A percentile compares a stretch with the other conserved stretches of the same genome.
Conservation (phyloP, 2,888 invertebrate genomes). For the Anarsia innoxiella region DNA sequence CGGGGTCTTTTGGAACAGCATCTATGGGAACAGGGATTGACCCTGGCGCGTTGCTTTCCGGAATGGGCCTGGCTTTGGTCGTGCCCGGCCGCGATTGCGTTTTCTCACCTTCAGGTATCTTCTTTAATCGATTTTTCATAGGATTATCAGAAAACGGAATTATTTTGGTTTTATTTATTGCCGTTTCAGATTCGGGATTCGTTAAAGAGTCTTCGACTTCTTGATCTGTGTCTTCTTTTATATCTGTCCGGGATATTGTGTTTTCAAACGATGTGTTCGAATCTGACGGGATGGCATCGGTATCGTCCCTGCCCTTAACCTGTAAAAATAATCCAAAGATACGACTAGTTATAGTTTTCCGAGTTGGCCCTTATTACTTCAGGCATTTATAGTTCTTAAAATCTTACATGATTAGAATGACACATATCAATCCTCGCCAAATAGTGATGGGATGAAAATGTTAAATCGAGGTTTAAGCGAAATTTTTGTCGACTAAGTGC, state of each 20-base stretch:
- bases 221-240: slow-evolving; percentile 29
- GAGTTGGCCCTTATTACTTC: too few species aligned
- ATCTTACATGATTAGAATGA: too few species aligned
- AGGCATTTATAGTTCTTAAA: too few species aligned
- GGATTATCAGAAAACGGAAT: neutral
- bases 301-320: slow-evolving; percentile 44
- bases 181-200: too few species aligned
- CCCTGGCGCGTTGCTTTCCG: slow-evolving; percentile 25
- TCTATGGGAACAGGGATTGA: too few species aligned
- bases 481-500: too few species aligned
- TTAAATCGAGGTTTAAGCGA: too few species aligned
- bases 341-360: too few species aligned
- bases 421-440: too few species aligned
- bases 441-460: too few species aligned
- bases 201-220: slow-evolving; percentile 21
- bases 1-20: slow-evolving; percentile 52
- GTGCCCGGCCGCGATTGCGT: slow-evolving; percentile 41
- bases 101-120: slow-evolving; percentile 30
- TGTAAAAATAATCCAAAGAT: too few species aligned
- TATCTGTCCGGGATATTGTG: slow-evolving; percentile 31
- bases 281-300: slow-evolving; percentile 30
- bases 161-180: too few species aligned
- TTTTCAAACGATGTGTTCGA: slow-evolving; percentile 37
- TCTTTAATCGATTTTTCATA: slow-evolving; percentile 27
- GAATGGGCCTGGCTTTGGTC: slow-evolving; percentile 52